Base-by-base conservation (phyloP, 1,140 invertebrate genomes). In the Latrodectus geometricus region DNA sequence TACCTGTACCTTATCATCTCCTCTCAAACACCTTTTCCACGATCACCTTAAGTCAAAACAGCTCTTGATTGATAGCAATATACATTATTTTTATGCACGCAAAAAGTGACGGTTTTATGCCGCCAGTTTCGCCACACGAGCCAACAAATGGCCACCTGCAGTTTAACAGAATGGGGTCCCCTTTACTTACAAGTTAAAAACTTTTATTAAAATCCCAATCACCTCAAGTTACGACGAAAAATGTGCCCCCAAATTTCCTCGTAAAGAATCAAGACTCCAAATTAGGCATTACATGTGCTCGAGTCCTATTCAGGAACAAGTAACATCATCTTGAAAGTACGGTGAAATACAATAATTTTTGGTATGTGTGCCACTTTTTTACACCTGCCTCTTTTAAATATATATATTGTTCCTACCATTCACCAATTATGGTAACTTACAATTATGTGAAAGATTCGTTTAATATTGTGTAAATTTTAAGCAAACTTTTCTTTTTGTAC, bases 21-120 rank as follows among this genome's bases (percentile, higher is more conserved):
- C 73, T 20, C 17, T 49, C 54, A 17, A 61, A 61, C 17, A 61
- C 54, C 54, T 73, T 73, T 61, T 76, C 74, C 52, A 76, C n/a
- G 52, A 76, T 61, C n/a, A 56, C 74, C 52, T 61, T 11, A 76
- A 76, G 52, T 76, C 52, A 76, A 76, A 76, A 61, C 21, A 76
- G 50, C 14, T 8, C 15, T 5, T 76, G 74, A 76, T 76, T 76
- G 54, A 76, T 76, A 56, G 74, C 54, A 76, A 76, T 52, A 76
- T 48, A 20, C 74, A 76, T 76, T 76, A 76, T 76, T 76, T 23
- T 76, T 61, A 76, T 54, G 74, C 50, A 12, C 23, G 52, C 54
- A 76, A 12, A 52, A 76, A 61, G 20, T 76, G 74, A 35, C 74
- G 52, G 52, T 76, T 76, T 75, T 76, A 76, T 61, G 52, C 52